Percentiles rank a stretch among this genome's conserved stretches.
Evolutionary conservation across 1,140 invertebrate genomes (phyloP).

Genomic region (Cephus cinctus): DNA sequence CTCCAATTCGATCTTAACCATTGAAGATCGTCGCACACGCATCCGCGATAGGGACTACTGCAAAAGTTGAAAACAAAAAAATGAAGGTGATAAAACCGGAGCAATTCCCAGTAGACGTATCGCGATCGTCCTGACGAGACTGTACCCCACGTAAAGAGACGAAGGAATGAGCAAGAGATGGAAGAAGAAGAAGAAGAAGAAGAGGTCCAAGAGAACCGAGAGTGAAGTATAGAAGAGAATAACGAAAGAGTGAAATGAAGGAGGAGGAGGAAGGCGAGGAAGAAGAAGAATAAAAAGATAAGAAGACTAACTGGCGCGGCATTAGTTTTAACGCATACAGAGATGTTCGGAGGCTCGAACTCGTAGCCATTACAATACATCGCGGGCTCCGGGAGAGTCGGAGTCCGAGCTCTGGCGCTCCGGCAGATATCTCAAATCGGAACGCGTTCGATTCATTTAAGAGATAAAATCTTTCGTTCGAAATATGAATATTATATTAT

Average conservation of each 20-base stretch:
- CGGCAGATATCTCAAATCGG: conserved; percentile 20
- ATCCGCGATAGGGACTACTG: too few relatives aligned
- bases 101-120: not conserved
- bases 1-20: too few relatives aligned
- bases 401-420: too few relatives aligned
- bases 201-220: too few relatives aligned
- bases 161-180: not conserved
- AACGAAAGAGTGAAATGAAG: too few relatives aligned
- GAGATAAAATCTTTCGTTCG: conserved; percentile 54
- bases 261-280: not conserved
- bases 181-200: not conserved
- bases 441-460: conserved; percentile 50
- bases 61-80: too few relatives aligned
- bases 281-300: not conserved
- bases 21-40: too few relatives aligned
- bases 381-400: conserved; percentile 15
- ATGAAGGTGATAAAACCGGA: not conserved
- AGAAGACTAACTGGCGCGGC: not conserved
- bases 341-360: not conserved
- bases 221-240: too few relatives aligned
- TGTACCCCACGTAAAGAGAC: not conserved
- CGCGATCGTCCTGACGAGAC: not conserved
- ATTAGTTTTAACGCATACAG: not conserved
- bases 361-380: not conserved
- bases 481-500: conserved; percentile 55